Conservation (phyloP, 2,888 invertebrate species). For the Hanleya hanleyi region DNA sequence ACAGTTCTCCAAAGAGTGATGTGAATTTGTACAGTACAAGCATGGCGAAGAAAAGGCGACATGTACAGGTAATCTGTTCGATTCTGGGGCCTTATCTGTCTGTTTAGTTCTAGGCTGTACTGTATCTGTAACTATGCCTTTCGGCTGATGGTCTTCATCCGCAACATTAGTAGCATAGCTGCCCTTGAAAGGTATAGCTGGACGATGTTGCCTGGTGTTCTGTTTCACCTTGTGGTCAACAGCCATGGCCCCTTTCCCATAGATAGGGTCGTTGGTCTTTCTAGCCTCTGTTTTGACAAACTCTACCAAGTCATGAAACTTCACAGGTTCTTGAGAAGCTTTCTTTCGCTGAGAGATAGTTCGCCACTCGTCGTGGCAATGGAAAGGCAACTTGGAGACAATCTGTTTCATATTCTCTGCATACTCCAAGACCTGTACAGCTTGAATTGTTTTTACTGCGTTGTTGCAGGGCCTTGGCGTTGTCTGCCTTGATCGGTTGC, state of each 20-base stretch:
- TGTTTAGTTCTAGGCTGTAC: too few species aligned
- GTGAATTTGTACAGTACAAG: not conserved
- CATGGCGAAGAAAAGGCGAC: too few species aligned
- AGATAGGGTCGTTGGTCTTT: constrained; percentile 23
- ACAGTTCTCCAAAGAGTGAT: not conserved
- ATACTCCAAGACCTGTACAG: not conserved
- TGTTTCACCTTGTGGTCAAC: not conserved
- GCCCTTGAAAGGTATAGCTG: not conserved
- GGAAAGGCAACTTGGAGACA: not conserved
- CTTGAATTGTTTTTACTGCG: not conserved
- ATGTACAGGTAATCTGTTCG: too few species aligned
- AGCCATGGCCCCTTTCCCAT: constrained; percentile 16
- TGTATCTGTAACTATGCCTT: too few species aligned
- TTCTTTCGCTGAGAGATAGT: not conserved
- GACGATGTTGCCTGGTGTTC: too few species aligned
- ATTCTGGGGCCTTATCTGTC: too few species aligned
- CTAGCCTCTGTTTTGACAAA: constrained; percentile 14
- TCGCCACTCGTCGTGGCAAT: not conserved
- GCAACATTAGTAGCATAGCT: not conserved
- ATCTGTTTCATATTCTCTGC: not conserved
- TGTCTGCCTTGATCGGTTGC: not conserved
- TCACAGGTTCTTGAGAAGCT: not conserved
- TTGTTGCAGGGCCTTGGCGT: not conserved
- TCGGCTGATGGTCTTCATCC: not conserved
- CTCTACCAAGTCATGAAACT: constrained; percentile 6